Evolutionary conservation across 2,797 vertebrate genomes (phyloP).

Genomic region (Tachyglossus aculeatus): DNA sequence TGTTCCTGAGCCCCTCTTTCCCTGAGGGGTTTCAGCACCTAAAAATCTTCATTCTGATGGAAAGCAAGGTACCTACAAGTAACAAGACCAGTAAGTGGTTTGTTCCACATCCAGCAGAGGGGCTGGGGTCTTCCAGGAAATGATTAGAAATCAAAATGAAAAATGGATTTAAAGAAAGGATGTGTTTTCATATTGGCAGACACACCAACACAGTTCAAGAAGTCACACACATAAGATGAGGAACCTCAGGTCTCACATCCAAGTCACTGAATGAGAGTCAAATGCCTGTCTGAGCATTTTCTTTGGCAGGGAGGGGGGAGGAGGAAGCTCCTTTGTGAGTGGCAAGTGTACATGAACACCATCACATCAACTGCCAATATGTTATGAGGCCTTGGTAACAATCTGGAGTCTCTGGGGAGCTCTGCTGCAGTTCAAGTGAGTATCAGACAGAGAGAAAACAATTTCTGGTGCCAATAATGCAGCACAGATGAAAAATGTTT

Average conservation of each 20-base stretch:
- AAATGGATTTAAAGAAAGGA: background rate
- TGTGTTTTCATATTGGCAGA: background rate
- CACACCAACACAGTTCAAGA: background rate
- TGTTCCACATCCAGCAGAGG: too few relatives aligned
- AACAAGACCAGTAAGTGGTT: too few relatives aligned
- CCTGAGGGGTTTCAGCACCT: background rate
- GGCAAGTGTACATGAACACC: slow-evolving; percentile 94
- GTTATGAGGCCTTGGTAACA: slow-evolving; percentile 97
- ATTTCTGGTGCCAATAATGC: slow-evolving; percentile 99
- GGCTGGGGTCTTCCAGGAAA: background rate
- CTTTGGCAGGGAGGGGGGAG: slow-evolving; percentile 68
- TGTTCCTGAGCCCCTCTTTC: background rate
- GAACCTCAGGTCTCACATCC: slow-evolving; percentile 31
- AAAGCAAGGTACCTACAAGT: background rate
- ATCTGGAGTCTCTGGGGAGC: slow-evolving; percentile 93
- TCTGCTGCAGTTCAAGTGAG: slow-evolving; percentile 91
- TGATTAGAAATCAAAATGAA: background rate
- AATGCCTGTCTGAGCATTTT: slow-evolving; percentile 71
- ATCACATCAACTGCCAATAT: slow-evolving; percentile 98
- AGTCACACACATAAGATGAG: slow-evolving; percentile 4
- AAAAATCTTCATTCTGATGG: background rate
- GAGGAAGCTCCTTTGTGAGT: slow-evolving; percentile 85
- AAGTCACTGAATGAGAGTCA: slow-evolving; percentile 66
- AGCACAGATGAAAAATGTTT: slow-evolving; percentile 99
- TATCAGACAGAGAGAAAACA: slow-evolving; percentile 99